Evolutionary conservation across 2,113 vertebrate genomes (phyloP).

Genomic region (Melanerpes aurifrons): DNA sequence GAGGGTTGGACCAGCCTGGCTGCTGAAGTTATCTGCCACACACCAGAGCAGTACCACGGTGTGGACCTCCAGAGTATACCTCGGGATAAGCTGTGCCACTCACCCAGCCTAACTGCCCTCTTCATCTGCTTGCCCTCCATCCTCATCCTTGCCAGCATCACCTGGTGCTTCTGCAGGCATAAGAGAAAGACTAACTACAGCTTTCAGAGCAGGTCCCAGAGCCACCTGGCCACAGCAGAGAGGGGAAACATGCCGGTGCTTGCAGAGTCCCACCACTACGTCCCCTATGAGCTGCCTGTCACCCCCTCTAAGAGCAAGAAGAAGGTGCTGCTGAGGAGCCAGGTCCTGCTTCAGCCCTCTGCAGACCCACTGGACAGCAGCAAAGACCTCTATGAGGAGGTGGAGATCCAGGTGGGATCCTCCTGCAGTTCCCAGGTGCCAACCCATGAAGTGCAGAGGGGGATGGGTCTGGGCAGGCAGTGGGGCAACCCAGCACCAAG

Average conservation of each 20-base stretch:
- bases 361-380: constrained; percentile 74
- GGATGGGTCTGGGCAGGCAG: not conserved
- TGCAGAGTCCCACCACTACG: constrained; percentile 62
- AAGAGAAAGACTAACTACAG: constrained; percentile 75
- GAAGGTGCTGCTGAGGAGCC: constrained; percentile 78
- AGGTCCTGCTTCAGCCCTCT: constrained; percentile 76
- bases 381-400: constrained; percentile 86
- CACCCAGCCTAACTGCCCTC: constrained; percentile 78
- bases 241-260: constrained; percentile 2
- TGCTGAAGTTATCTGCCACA: constrained; percentile 61
- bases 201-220: constrained; percentile 64
- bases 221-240: not conserved
- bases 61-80: constrained; percentile 65
- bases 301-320: not conserved
- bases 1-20: constrained; percentile 22
- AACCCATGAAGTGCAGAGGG: not conserved
- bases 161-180: constrained; percentile 83
- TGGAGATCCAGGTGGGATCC: constrained; percentile 80
- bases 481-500: not conserved
- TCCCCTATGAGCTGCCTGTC: constrained; percentile 22
- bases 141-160: constrained; percentile 69
- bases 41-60: constrained; percentile 65
- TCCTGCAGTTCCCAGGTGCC: constrained; percentile 73
- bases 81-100: constrained; percentile 73
- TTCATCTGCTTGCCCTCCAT: constrained; percentile 84